These are phyloP conservation scores for Armadillidium nasatum DNA, from an alignment of 1,140 invertebrate genomes.

Conservation along the genomic window DNA sequence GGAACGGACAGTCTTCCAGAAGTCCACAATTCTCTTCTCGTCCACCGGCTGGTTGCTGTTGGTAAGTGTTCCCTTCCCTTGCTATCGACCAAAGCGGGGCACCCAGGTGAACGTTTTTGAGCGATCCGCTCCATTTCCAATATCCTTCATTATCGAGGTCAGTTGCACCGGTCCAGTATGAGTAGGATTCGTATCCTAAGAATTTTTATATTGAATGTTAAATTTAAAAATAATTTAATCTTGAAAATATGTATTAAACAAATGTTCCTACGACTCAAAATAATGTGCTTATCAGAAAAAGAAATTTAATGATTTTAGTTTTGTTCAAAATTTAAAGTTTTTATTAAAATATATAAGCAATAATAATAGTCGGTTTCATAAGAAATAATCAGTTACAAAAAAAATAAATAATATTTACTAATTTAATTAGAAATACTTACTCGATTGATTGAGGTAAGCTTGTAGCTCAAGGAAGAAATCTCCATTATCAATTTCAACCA, in stretches of 20 bases:
- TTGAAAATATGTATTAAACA: no score
- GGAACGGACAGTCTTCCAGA: background rate
- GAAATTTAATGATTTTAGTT: no score
- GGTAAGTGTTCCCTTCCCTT: background rate
- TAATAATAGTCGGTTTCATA: no score
- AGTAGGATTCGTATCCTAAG: background rate
- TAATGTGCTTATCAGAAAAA: no score
- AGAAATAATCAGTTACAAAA: no score
- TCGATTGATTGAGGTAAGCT: background rate
- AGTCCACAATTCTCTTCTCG: background rate
- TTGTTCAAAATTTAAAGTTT: no score
- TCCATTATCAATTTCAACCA: background rate
- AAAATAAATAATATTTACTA: no score
- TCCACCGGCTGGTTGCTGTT: background rate
- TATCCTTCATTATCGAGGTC: background rate
- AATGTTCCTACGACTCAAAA: no score
- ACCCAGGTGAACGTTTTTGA: background rate
- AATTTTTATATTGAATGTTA: no score
- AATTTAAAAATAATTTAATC: no score
- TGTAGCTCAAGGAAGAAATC: background rate
- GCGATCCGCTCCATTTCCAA: background rate
- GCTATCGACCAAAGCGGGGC: background rate
- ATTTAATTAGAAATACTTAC: no score
- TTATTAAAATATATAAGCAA: no score
- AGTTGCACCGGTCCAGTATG: background rate